Evolutionary conservation across 2,113 vertebrate species (phyloP), one percentile per base, ranked within the genome.

Genomic region (Halcyon senegalensis): DNA sequence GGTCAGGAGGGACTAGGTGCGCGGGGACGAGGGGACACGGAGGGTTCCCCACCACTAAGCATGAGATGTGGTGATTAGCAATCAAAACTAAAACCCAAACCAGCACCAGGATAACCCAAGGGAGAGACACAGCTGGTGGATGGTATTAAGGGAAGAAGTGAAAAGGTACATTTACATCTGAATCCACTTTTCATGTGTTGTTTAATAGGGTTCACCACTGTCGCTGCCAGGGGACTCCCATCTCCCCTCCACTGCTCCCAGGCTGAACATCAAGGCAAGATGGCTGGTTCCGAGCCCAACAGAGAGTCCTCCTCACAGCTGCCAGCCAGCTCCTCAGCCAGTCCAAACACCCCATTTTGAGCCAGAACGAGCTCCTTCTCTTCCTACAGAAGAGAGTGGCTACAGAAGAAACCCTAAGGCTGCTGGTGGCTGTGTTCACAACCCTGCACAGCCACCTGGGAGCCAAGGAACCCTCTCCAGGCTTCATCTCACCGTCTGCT

Each of bases 311-410:
- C 41, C 59, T 33, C 41, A 11, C 30, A 1, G 1, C 23, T 14
- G 37, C 67, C 67, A 59, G 37, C n/a, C 77, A 72, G 58, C 20
- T 35, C 48, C 73, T 73, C 0, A 0, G n/a, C 53, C 1, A 3
- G 39, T 43, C 43, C 51, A 72, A 35, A 27, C 44, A 17, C 46
- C 41, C 33, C 0, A 2, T 20, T 85, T 4, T 58, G 48, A 83
- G 84, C 37, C 79, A 75, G n/a, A 67, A 55, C 1, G 2, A 79
- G 59, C 41, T 39, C 59, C 77, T 76, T 67, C 43, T 84, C 55
- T 21, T 43, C 83, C 27, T 39, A 37, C 23, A 35, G 35, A 35
- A 35, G 35, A 35, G 64, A n/a, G 23, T 46, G 59, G 56, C 28
- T 11, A 3, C 25, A 80, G 55, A 12, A 25, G 53, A 90, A 91